phyloP scores from a whole-genome alignment of 92 coral and sea anemone species.

The Micromussa lordhowensis region DNA sequence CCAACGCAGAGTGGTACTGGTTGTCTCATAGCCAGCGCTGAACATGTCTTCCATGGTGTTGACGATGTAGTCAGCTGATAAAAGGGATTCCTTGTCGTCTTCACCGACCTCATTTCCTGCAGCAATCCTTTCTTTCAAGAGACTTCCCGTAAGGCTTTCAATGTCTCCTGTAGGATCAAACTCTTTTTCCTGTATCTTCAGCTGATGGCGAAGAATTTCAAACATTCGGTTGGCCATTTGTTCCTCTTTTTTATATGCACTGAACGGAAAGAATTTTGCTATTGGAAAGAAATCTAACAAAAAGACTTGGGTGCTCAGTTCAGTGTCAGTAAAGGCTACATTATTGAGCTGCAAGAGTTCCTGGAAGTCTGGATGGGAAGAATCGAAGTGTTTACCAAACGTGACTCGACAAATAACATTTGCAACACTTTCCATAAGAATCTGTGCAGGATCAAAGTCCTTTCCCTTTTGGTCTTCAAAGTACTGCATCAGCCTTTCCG shows the following conservation, averaged over 20 bases:
- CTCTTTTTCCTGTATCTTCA: neutral
- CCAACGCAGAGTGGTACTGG: constrained; percentile 61
- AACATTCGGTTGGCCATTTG: neutral
- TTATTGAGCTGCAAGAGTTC: constrained; percentile 24
- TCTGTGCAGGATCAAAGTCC: constrained; percentile 36
- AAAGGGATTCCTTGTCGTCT: constrained; percentile 30
- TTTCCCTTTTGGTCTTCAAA: constrained; percentile 46
- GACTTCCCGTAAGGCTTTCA: neutral
- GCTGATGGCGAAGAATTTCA: neutral
- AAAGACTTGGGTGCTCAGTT: neutral
- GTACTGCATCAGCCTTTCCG: neutral
- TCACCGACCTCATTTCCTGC: constrained; percentile 38
- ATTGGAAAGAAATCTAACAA: constrained; percentile 9
- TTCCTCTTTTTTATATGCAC: neutral
- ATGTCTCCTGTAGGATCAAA: constrained; percentile 7
- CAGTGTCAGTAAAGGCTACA: neutral
- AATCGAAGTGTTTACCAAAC: constrained; percentile 41
- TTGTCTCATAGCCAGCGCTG: constrained; percentile 67
- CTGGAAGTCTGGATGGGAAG: constrained; percentile 41
- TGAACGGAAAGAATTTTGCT: constrained; percentile 5
- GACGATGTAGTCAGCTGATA: constrained; percentile 53
- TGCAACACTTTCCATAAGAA: constrained; percentile 33
- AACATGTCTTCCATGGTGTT: constrained; percentile 57
- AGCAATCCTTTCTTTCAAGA: constrained; percentile 19
- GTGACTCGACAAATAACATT: constrained; percentile 46